Conservation (phyloP, 2,797 vertebrate species). For the Lagorchestes hirsutus region DNA sequence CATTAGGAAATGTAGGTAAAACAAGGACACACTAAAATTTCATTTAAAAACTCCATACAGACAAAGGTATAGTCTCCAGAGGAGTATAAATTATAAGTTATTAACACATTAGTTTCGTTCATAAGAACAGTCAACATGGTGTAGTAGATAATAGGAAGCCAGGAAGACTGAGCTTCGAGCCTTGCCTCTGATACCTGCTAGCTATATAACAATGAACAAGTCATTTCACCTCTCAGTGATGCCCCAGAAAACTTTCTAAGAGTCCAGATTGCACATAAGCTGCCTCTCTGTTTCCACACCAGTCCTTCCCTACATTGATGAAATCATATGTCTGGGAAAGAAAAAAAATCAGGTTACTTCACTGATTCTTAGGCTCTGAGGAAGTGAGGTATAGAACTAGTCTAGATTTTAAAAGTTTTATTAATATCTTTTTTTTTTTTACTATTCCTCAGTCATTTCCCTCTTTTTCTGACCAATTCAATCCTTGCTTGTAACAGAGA, state of each 20-base stretch:
- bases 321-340: background rate
- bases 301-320: background rate
- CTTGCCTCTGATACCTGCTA: background rate
- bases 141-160: background rate
- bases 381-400: background rate
- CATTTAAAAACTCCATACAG: background rate
- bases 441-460: background rate
- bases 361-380: background rate
- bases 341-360: background rate
- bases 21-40: background rate
- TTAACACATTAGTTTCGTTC: background rate
- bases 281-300: background rate
- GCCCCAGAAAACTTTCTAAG: background rate
- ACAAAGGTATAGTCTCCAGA: background rate
- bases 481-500: background rate
- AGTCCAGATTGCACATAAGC: background rate
- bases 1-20: background rate
- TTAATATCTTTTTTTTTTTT: background rate
- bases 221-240: background rate
- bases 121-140: background rate
- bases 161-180: background rate
- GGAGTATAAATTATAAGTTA: background rate
- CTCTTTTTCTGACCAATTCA: background rate
- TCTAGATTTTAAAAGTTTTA: background rate
- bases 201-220: background rate